These are phyloP conservation scores for Chrysocyon brachyurus DNA, from an alignment of 2,797 vertebrate species.

Conservation along the genomic window DNA sequence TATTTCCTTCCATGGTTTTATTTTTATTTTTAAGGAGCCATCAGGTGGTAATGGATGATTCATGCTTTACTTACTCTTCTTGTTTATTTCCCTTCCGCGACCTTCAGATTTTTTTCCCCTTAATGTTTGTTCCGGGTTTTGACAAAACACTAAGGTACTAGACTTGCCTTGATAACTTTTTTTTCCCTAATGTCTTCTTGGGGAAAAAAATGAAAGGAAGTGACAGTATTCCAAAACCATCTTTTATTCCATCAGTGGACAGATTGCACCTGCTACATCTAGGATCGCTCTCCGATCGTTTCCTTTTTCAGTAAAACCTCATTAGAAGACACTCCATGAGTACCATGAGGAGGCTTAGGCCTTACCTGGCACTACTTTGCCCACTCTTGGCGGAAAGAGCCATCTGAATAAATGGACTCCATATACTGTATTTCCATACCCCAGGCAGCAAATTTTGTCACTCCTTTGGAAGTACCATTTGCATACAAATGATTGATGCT, in stretches of 20 bases:
- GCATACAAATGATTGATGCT: conserved; percentile 52
- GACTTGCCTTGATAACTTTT: conserved; percentile 68
- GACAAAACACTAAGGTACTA: conserved; percentile 78
- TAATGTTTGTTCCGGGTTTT: conserved; percentile 84
- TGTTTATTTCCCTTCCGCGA: conserved; percentile 83
- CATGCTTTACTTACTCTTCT: conserved; percentile 79
- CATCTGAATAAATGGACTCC: conserved; percentile 2
- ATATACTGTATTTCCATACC: background rate
- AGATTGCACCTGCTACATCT: conserved; percentile 78
- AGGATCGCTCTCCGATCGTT: conserved; percentile 47
- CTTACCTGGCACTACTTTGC: background rate
- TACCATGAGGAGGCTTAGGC: background rate
- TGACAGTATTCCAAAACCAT: conserved; percentile 82
- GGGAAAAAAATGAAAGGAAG: conserved; percentile 78
- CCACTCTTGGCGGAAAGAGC: background rate
- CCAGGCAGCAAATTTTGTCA: conserved; percentile 41
- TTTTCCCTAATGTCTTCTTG: conserved; percentile 66
- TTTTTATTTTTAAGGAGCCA: conserved; percentile 77
- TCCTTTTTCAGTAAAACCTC: conserved; percentile 76
- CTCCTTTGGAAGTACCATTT: conserved; percentile 54
- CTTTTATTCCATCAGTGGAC: conserved; percentile 71
- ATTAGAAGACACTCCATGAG: conserved; percentile 49
- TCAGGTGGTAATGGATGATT: conserved; percentile 81
- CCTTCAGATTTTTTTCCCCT: conserved; percentile 80
- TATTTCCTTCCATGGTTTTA: conserved; percentile 75